Evolutionary conservation across 2,797 vertebrate genomes (phyloP).

Genomic region (Fistularia commersonii): DNA sequence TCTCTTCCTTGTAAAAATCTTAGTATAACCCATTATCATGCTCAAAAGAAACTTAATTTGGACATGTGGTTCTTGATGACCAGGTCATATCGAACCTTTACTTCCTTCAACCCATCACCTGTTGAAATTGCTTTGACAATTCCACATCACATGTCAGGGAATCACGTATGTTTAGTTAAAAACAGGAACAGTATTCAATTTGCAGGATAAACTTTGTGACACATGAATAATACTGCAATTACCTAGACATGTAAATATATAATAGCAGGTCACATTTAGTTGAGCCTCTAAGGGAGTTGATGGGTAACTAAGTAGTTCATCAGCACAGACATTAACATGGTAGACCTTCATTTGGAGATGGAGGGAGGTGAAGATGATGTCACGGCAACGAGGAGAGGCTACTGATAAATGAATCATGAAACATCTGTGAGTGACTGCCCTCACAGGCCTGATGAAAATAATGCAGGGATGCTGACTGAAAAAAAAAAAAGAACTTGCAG

Average conservation of each 20-base stretch:
- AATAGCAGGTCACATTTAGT: constrained; percentile 20
- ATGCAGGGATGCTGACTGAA: background rate
- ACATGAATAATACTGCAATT: constrained; percentile 12
- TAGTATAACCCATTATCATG: constrained; percentile 62
- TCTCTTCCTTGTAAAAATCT: constrained; percentile 48
- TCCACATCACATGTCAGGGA: background rate
- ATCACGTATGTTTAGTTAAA: background rate
- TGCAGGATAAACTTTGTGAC: constrained; percentile 13
- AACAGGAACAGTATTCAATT: constrained; percentile 4
- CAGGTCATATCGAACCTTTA: constrained; percentile 12
- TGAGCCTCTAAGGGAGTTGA: constrained; percentile 9
- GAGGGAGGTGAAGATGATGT: constrained; percentile 11
- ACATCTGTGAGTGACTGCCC: constrained; percentile 1
- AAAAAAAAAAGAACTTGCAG: constrained; percentile 1
- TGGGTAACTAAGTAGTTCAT: constrained; percentile 4
- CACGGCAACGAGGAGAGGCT: constrained; percentile 5
- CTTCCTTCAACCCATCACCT: constrained; percentile 23
- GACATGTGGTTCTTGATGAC: constrained; percentile 30
- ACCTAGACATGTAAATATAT: constrained; percentile 22
- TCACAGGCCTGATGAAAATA: constrained; percentile 15
- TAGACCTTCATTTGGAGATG: constrained; percentile 13
- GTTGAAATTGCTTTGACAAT: constrained; percentile 1
- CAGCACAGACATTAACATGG: constrained; percentile 6
- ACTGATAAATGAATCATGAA: constrained; percentile 10
- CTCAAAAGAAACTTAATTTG: constrained; percentile 58